Evolutionary conservation across 2,113 vertebrate species (phyloP).

Genomic region (Corythornis cristatus): DNA sequence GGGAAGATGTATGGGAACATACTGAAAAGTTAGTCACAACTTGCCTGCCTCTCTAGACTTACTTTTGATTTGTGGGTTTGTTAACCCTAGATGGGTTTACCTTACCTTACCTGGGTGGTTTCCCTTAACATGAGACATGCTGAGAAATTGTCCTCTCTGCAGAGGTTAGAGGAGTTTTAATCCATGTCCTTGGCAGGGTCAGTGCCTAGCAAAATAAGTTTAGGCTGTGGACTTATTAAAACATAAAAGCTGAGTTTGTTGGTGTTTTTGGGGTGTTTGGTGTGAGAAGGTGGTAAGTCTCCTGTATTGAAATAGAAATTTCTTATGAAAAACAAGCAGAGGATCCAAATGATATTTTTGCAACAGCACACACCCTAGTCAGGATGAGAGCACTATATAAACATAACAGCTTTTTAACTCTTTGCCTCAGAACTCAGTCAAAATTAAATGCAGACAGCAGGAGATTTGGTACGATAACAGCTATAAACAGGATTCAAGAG

Average conservation of each 20-base stretch:
- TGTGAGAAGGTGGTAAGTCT: background rate
- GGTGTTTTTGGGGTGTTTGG: background rate
- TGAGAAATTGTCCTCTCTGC: background rate
- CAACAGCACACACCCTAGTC: background rate
- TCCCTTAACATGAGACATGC: background rate
- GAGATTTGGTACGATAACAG: background rate
- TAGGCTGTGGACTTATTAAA: background rate
- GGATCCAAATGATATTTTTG: background rate
- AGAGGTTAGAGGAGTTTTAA: background rate
- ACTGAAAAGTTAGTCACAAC: background rate
- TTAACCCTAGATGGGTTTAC: background rate
- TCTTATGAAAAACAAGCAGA: background rate
- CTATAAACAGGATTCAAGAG: background rate
- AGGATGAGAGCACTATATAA: background rate
- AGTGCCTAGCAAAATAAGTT: background rate
- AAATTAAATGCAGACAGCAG: background rate
- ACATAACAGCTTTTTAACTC: background rate
- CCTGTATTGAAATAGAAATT: background rate
- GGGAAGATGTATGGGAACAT: background rate
- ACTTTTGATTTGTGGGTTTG: background rate
- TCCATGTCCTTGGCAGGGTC: background rate
- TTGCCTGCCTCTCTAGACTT: background rate
- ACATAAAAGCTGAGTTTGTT: background rate
- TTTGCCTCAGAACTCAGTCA: background rate
- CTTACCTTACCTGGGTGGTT: background rate